Evolutionary conservation across 2,797 vertebrate genomes (phyloP).

Genomic region (Acanthornis magna): DNA sequence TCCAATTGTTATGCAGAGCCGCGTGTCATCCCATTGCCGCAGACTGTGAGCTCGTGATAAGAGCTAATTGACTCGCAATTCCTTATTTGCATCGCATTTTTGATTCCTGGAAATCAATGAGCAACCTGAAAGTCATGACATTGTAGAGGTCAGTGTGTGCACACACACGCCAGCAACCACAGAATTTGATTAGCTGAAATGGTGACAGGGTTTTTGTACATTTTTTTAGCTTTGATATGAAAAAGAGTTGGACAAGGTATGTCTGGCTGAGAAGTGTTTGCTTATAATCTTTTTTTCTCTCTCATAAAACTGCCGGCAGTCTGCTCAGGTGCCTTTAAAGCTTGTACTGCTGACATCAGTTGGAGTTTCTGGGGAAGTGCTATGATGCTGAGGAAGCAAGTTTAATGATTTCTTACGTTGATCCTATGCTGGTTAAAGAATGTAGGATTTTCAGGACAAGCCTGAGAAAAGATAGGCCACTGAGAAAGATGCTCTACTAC

Average conservation of each 20-base stretch:
- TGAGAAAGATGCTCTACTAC: not conserved
- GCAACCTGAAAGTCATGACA: conserved; percentile 48
- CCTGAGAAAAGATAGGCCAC: not conserved
- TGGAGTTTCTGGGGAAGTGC: not conserved
- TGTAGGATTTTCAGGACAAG: not conserved
- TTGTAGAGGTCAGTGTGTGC: conserved; percentile 33
- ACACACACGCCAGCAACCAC: not conserved
- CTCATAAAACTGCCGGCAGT: not conserved
- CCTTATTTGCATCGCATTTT: conserved; percentile 44
- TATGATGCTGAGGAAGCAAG: not conserved
- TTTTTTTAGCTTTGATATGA: not conserved
- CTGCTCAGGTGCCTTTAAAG: not conserved
- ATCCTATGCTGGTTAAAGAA: not conserved
- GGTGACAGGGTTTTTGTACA: not conserved
- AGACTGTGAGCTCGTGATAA: conserved; percentile 12
- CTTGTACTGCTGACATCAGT: not conserved
- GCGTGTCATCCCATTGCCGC: not conserved
- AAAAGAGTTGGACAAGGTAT: not conserved
- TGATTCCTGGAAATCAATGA: conserved; percentile 35
- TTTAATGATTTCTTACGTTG: not conserved
- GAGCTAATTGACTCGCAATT: conserved; percentile 43
- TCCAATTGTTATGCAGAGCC: conserved; percentile 28
- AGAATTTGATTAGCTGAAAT: conserved; percentile 36
- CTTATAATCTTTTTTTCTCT: not conserved
- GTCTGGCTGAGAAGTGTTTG: not conserved